Evolutionary conservation across 2,888 invertebrate species (phyloP), one percentile per base, ranked within the genome.

Genomic region (Urechis unicinctus): DNA sequence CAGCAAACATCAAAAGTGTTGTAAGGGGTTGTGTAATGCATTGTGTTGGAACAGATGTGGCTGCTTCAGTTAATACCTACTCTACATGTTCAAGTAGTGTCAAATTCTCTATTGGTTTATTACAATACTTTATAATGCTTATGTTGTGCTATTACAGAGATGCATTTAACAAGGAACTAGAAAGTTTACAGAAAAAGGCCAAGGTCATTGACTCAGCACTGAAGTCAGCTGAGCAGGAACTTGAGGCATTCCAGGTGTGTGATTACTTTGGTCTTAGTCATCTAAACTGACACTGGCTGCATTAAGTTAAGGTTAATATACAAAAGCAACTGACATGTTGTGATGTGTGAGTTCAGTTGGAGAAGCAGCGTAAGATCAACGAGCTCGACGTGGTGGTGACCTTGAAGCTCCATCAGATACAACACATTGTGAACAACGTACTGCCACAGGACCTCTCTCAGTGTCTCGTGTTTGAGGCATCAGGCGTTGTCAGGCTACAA

Each of bases 321-420:
- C n/a, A n/a, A n/a, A n/a, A n/a, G n/a, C n/a, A n/a, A n/a, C n/a
- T n/a, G n/a, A n/a, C n/a, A n/a, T n/a, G n/a, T n/a, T n/a, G n/a
- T n/a, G 24, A 48, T 36, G 55, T 57, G 21, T 13, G 5, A 9
- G 54, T 60, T 25, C 61, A 78, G 76, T 66, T 77, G 55, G 75
- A 78, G 68, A 78, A 78, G 58, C 91, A 91, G 75, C 82, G 82
- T 58, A 78, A 77, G 71, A 77, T 93, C 70, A 92, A 92, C 69
- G 85, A 89, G 55, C 84, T 92, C 2, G 84, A 86, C 56, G 68
- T 76, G 6, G 73, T 77, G 22, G 74, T 75, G 29, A 71, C 73
- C 0, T 59, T 77, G 51, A 71, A 71, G 45, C 64, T 77, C 9
- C 72, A 74, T 60, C 78, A 78, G 67, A 75, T 78, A 41, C 75